phyloP scores from a whole-genome alignment of 2,888 invertebrate genomes.

The Aphodius granarius region DNA sequence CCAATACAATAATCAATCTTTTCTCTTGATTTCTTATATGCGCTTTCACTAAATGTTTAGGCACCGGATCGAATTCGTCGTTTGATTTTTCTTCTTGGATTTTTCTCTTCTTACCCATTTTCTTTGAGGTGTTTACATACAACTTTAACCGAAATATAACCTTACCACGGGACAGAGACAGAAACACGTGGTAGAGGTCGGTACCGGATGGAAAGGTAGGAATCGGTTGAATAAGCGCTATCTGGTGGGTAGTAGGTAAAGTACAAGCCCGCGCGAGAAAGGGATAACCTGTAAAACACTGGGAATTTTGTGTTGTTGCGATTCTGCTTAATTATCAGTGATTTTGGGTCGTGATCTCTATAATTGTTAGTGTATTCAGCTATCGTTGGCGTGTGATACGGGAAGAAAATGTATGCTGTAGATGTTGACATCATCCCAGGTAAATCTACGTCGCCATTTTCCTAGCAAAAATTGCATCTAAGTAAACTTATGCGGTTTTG shows the following conservation, averaged over 20 bases:
- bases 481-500: constrained; percentile 24
- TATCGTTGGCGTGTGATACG: not conserved
- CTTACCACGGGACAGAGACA: not conserved
- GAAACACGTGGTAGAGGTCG: not conserved
- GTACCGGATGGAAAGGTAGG: not conserved
- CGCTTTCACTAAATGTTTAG: constrained; percentile 75
- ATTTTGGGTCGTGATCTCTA: no score
- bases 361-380: no score
- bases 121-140: constrained; percentile 13
- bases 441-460: not conserved
- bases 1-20: constrained; percentile 88
- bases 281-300: not conserved
- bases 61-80: constrained; percentile 78
- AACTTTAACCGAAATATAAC: not conserved
- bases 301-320: no score
- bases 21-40: constrained; percentile 85
- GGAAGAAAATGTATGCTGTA: not conserved
- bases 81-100: constrained; percentile 58
- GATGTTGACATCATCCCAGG: not conserved
- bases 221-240: not conserved
- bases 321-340: no score
- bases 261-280: not conserved
- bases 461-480: constrained; percentile 3
- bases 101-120: constrained; percentile 62
- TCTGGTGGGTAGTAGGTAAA: not conserved